Conservation (phyloP, 1,140 invertebrate species). For the Parapsyche elsis region DNA sequence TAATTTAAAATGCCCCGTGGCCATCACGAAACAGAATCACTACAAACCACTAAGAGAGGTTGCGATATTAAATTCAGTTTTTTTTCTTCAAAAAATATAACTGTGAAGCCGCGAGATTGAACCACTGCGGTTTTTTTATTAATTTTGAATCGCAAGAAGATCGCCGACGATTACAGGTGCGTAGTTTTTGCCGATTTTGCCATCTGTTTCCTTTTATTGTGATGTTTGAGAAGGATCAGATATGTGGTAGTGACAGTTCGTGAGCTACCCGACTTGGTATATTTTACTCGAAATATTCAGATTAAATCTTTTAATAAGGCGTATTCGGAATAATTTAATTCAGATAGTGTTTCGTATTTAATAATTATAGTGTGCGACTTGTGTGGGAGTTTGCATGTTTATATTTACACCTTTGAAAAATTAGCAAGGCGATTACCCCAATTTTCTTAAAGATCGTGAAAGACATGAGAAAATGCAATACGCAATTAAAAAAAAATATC, state of each 20-base stretch:
- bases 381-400: neutral
- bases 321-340: no score
- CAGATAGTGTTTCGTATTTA: no score
- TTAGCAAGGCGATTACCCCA: no score
- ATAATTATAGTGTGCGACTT: neutral
- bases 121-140: neutral
- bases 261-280: no score
- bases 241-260: no score
- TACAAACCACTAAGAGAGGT: slow-evolving; percentile 30
- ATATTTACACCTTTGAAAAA: no score
- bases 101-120: slow-evolving; percentile 15
- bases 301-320: no score
- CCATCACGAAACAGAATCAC: slow-evolving; percentile 44
- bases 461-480: no score
- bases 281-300: no score
- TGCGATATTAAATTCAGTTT: slow-evolving; percentile 33
- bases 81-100: slow-evolving; percentile 25
- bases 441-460: no score
- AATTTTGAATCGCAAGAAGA: neutral
- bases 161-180: slow-evolving; percentile 13
- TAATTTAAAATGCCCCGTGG: slow-evolving; percentile 44
- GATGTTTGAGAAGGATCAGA: neutral
- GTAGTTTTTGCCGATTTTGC: neutral
- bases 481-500: no score
- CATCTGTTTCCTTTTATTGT: neutral